Conservation (phyloP, 2,113 vertebrate genomes). For the Solenodon paradoxus region DNA sequence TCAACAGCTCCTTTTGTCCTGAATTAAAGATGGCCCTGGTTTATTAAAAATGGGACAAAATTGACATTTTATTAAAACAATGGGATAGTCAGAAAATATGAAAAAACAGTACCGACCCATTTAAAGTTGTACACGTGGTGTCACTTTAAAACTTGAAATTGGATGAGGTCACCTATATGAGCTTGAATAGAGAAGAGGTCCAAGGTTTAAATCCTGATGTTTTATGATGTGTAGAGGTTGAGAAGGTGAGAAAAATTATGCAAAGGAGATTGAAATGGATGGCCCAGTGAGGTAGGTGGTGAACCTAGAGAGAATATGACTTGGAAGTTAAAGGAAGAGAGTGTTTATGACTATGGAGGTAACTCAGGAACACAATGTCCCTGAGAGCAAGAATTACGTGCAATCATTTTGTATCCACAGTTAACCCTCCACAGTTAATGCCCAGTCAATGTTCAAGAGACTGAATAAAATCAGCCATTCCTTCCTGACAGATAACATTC, state of each 20-base stretch:
- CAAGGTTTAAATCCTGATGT: not conserved
- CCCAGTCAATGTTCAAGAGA: too few species aligned
- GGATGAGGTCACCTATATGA: not conserved
- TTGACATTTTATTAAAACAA: too few species aligned
- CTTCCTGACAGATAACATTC: too few species aligned
- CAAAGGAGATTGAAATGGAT: not conserved
- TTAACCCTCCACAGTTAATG: fast-evolving
- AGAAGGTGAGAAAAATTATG: not conserved
- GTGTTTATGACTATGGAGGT: not conserved
- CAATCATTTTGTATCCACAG: not conserved
- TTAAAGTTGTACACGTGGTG: too few species aligned
- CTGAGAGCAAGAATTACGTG: too few species aligned
- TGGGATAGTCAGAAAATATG: too few species aligned
- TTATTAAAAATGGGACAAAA: too few species aligned
- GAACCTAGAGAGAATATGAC: not conserved
- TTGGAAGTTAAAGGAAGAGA: not conserved
- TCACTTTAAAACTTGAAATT: not conserved
- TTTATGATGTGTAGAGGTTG: not conserved
- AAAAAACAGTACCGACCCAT: too few species aligned
- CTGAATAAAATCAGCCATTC: not conserved
- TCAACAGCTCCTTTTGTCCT: too few species aligned
- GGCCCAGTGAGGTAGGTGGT: not conserved
- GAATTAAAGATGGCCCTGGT: too few species aligned
- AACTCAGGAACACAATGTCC: not conserved
- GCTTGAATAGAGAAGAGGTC: not conserved